Percentiles rank a stretch among this genome's conserved stretches.
phyloP scores from a whole-genome alignment of 1,140 invertebrate species.

The Eueides isabella region DNA sequence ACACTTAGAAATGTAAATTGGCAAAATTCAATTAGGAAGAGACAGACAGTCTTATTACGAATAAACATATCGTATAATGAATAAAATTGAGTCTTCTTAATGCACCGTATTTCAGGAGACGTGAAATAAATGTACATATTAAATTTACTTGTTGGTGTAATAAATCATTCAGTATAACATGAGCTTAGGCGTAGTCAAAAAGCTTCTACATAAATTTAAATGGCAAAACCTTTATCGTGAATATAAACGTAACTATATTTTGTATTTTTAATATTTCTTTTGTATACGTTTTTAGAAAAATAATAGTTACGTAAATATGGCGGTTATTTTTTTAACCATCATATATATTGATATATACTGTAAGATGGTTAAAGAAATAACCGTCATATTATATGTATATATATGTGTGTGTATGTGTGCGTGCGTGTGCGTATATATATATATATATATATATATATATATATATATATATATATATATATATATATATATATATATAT shows the following conservation, averaged over 20 bases:
- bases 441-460: no score
- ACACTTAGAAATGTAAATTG: no score
- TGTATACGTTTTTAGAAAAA: not conserved
- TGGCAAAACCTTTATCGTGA: not conserved
- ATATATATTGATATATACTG: no score
- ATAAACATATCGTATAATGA: not conserved
- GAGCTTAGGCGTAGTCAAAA: constrained; percentile 14
- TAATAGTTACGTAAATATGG: no score
- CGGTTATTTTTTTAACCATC: no score
- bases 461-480: no score
- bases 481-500: no score
- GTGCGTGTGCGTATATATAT: no score
- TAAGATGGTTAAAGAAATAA: no score
- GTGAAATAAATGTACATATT: constrained; percentile 6
- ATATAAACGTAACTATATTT: not conserved
- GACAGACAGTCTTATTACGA: no score
- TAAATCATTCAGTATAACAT: constrained; percentile 12
- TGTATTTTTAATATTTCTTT: not conserved
- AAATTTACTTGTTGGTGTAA: constrained; percentile 8
- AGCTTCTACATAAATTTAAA: constrained; percentile 6
- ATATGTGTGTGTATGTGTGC: no score
- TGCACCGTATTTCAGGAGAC: not conserved
- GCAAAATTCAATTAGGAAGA: not conserved
- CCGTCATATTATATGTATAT: no score
- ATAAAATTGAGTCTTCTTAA: not conserved